phyloP scores from a whole-genome alignment of 2,888 invertebrate species.

The Megaustenia siamemsis region DNA sequence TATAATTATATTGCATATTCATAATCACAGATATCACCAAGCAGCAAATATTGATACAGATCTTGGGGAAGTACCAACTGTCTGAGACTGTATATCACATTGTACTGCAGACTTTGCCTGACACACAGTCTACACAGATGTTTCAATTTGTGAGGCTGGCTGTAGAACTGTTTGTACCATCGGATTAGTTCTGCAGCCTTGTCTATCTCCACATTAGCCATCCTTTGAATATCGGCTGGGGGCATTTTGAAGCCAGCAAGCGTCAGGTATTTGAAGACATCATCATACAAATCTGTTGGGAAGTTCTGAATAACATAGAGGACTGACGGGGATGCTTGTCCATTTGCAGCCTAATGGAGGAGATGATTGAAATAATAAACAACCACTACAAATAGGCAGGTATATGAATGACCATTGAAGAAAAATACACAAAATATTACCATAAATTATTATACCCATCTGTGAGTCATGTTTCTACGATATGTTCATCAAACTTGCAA shows the following conservation, averaged over 20 bases:
- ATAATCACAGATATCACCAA: constrained; percentile 38
- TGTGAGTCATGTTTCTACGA: too few species aligned
- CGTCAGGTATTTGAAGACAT: constrained; percentile 52
- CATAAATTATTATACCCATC: too few species aligned
- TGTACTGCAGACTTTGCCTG: constrained; percentile 42
- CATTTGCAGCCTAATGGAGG: constrained; percentile 47
- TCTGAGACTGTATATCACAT: constrained; percentile 45
- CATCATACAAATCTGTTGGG: constrained; percentile 52
- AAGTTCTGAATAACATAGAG: constrained; percentile 55
- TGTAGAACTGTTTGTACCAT: constrained; percentile 54
- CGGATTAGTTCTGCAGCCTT: constrained; percentile 49
- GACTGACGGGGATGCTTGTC: constrained; percentile 46
- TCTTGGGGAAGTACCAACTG: constrained; percentile 51
- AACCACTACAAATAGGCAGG: too few species aligned
- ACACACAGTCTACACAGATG: constrained; percentile 49
- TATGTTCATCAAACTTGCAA: too few species aligned
- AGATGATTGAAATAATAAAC: too few species aligned
- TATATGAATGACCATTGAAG: too few species aligned
- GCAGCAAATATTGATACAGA: constrained; percentile 47
- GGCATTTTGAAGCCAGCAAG: constrained; percentile 51
- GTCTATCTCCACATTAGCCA: constrained; percentile 54
- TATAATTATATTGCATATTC: background rate
- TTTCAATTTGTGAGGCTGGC: constrained; percentile 52
- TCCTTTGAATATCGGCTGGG: constrained; percentile 48
- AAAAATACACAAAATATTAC: too few species aligned